These are phyloP conservation scores for Apocrypta bakeri DNA, from an alignment of 1,140 invertebrate genomes.

Conservation along the genomic window DNA sequence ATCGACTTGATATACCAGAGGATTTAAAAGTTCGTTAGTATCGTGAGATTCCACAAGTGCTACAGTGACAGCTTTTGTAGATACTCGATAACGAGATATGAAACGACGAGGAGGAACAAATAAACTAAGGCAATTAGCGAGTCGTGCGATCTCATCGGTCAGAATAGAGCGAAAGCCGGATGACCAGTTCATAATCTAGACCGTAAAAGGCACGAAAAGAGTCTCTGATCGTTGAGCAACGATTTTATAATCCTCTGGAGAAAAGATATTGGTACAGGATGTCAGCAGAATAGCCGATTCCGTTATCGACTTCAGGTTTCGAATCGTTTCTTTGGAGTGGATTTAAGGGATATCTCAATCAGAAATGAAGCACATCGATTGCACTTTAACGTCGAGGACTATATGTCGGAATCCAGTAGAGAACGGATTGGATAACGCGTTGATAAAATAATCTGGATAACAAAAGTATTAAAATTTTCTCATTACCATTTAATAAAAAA, in stretches of 20 bases:
- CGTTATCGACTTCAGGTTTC: slow-evolving; percentile 1
- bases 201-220: slow-evolving; percentile 11
- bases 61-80: not conserved
- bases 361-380: too few species aligned
- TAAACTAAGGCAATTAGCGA: slow-evolving; percentile 52
- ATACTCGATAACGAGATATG: slow-evolving; percentile 6
- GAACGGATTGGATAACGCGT: too few species aligned
- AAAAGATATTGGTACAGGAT: too few species aligned
- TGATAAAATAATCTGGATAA: too few species aligned
- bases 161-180: not conserved
- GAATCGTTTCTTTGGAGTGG: not conserved
- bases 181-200: slow-evolving; percentile 12
- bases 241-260: slow-evolving; percentile 34
- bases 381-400: too few species aligned
- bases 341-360: not conserved
- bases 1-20: not conserved
- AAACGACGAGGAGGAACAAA: not conserved
- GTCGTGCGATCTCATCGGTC: slow-evolving; percentile 52
- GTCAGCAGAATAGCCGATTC: not conserved
- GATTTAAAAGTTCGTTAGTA: slow-evolving; percentile 33
- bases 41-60: slow-evolving; percentile 15
- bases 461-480: too few species aligned
- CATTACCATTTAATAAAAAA: too few species aligned
- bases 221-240: not conserved
- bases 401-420: too few species aligned